Base-by-base conservation (phyloP, 2,797 vertebrate species). In the Acanthornis magna region DNA sequence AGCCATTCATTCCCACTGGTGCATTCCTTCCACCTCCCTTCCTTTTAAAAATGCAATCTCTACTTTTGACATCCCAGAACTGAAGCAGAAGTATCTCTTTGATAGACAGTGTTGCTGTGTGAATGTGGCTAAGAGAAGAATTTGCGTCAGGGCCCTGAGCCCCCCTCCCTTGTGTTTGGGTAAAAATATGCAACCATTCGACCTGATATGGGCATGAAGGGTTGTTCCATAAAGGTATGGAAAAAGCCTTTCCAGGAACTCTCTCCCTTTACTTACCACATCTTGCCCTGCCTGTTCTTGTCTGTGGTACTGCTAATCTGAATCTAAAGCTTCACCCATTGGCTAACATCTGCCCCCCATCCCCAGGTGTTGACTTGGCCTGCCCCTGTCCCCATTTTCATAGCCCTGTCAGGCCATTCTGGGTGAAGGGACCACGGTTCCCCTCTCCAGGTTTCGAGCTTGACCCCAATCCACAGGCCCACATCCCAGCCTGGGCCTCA, bases 71-170 rank as follows among this genome's bases (percentile, higher is more conserved):
- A 34, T 34, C 21, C 16, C 30, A 79, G 23, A 63, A 75, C 10
- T 16, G 58, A 75, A 74, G 12, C 14, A 71, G 21, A n/a, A 38
- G 6, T 7, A n/a, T n/a, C 13, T 45, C 19, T 72, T 66, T 50
- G 54, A 21, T 11, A 84, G 13, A 13, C 3, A 53, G 5, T 12
- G 8, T 9, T 66, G 10, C 16, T 63, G 7, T 25, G 29, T 30
- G 57, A 72, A 29, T 9, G 17, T 18, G 26, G 9, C 14, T 57
- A 65, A 71, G 17, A 67, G n/a, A 57, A 68, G 29, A 68, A 34
- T 23, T 65, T 43, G 5, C 1, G 0, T 12, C 3, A 3, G 9
- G 12, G 11, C 2, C 16, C 23, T 50, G 29, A 65, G 16, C 16
- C 4, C 8, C 8, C 11, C 4, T 85, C 14, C 10, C 7, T 36